phyloP scores from a whole-genome alignment of 2,888 invertebrate genomes.

The Nomada lathburiana region DNA sequence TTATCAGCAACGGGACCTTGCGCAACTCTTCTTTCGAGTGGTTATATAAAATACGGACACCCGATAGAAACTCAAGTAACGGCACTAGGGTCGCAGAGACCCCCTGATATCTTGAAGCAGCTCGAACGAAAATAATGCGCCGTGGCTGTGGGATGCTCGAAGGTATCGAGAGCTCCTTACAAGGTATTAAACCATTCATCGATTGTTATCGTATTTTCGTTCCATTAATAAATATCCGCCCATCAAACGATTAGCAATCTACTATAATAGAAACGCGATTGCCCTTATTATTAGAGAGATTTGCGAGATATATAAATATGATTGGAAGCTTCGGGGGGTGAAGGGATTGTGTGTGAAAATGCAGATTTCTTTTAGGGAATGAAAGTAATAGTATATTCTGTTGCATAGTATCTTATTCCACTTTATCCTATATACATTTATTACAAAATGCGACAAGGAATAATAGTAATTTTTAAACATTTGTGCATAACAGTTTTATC shows the following conservation, averaged over 20 bases:
- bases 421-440: too few species aligned
- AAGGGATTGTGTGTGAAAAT: too few species aligned
- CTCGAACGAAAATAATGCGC: conserved; percentile 46
- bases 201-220: conserved; percentile 32
- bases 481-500: too few species aligned
- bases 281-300: not conserved
- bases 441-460: too few species aligned
- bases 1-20: conserved; percentile 58
- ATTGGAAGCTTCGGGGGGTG: not conserved
- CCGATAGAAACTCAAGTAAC: conserved; percentile 58
- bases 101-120: conserved; percentile 46
- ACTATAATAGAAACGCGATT: not conserved
- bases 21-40: conserved; percentile 63
- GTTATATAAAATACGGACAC: conserved; percentile 61
- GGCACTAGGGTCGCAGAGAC: conserved; percentile 31
- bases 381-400: too few species aligned
- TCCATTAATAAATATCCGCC: not conserved
- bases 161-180: conserved; percentile 27
- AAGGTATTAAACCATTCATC: conserved; percentile 24
- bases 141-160: conserved; percentile 10
- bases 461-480: too few species aligned
- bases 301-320: not conserved
- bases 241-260: too few species aligned
- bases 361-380: too few species aligned
- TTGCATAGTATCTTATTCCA: too few species aligned